Base-by-base conservation (phyloP, 2,113 vertebrate species). In the Salvelinus fontinalis region DNA sequence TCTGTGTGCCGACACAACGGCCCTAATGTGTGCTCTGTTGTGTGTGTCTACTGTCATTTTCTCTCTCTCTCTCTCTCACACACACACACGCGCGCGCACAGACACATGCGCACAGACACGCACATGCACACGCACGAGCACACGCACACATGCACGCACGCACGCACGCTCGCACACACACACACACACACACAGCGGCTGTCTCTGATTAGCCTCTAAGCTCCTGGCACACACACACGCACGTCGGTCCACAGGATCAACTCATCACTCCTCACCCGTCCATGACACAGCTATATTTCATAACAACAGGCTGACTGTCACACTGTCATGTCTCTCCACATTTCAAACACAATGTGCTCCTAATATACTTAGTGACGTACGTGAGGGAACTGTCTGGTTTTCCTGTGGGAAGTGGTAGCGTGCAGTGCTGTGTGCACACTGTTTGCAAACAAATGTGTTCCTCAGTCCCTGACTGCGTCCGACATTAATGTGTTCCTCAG, bases 1-100 rank as follows among this genome's bases (percentile, higher is more conserved):
- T 57, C 18, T 57, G 54, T 57, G 54, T 57, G 54, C 14, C 2
- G 54, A 57, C 18, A 57, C 18, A 57, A 57, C 54, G 0, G 18
- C 54, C 13, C 54, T 57, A 7, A 57, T 57, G 16, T 18, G 14
- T 57, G 54, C 54, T 18, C 51, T 54, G 51, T 18, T 54, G 51
- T 54, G 51, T 18, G 51, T 12, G 51, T 54, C 12, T 54, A 54
- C 34, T 34, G 51, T 14, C 51, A 54, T 64, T 18, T 64, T 34
- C 34, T 34, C 34, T 34, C 34, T 34, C 34, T 34, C 31, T 31
- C 29, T 31, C 29, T 31, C 29, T 5, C 59, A 6, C 16, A 8
- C 66, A 81, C 67, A 77, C 66, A 69, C 66, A 51, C 26, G 67
- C 65, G 67, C 65, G 74, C 75, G 67, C 49, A 77, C 62, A 69